A percentile compares a stretch with the other conserved stretches of the same genome.
phyloP scores from a whole-genome alignment of 2,888 invertebrate species.

The Gryllus longicercus region DNA sequence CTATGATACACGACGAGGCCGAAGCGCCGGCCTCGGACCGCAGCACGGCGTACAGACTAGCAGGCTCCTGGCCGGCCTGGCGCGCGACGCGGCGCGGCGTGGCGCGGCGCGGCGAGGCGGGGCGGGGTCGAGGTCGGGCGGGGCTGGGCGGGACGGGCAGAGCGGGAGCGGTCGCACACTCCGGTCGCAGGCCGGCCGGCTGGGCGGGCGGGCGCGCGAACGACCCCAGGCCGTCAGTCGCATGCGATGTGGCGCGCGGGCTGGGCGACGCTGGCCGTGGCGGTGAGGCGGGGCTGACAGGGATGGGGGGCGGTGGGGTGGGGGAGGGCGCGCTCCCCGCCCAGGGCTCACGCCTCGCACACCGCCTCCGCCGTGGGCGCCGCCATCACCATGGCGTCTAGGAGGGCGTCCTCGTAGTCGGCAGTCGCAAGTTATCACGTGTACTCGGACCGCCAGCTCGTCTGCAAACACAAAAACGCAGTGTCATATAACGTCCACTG shows the following conservation, averaged over 20 bases:
- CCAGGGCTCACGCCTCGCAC: neutral
- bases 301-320: neutral
- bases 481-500: no score
- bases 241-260: neutral
- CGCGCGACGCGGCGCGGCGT: neutral
- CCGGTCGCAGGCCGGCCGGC: neutral
- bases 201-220: neutral
- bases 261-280: neutral
- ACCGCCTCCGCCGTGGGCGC: neutral
- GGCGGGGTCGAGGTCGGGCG: neutral
- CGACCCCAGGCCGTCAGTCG: neutral
- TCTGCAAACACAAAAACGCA: slow-evolving; percentile 56
- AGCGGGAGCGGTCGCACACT: neutral
- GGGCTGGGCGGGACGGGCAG: neutral
- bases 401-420: slow-evolving; percentile 22
- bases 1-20: neutral
- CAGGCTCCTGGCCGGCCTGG: neutral
- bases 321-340: neutral
- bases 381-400: neutral
- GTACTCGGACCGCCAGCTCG: slow-evolving; percentile 89
- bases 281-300: neutral
- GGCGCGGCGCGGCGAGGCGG: neutral
- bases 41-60: neutral
- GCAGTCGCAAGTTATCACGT: slow-evolving; percentile 63
- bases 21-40: neutral